Conservation (phyloP, 2,113 vertebrate genomes). For the Oxygymnocypris stewartii region DNA sequence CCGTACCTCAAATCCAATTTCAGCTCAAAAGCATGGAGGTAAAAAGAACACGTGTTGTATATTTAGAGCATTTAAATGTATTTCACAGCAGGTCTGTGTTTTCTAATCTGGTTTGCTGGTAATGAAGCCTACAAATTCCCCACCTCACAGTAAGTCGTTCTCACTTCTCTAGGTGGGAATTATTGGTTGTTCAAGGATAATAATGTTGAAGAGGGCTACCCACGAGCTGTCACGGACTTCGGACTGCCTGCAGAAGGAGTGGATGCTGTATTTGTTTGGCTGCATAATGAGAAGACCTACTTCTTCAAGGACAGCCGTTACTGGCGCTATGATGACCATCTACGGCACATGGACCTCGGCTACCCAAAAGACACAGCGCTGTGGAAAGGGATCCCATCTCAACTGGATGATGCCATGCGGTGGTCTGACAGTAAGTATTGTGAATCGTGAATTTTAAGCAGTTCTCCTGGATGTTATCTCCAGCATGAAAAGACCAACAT, state of each 20-base stretch:
- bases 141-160: neutral
- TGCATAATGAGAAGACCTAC: slow-evolving; percentile 93
- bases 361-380: slow-evolving; percentile 84
- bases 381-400: slow-evolving; percentile 89
- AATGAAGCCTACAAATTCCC: neutral
- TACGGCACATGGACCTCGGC: slow-evolving; percentile 85
- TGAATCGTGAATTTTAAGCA: neutral
- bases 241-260: slow-evolving; percentile 85
- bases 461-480: neutral
- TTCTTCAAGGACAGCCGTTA: slow-evolving; percentile 92
- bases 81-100: slow-evolving; percentile 1
- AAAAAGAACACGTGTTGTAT: neutral
- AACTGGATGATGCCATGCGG: slow-evolving; percentile 88
- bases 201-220: slow-evolving; percentile 91
- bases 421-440: slow-evolving; percentile 91
- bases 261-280: slow-evolving; percentile 90
- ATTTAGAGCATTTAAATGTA: neutral
- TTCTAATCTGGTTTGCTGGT: neutral
- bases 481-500: neutral
- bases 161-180: slow-evolving; percentile 80
- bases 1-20: neutral
- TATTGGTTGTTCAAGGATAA: slow-evolving; percentile 99
- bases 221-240: slow-evolving; percentile 88
- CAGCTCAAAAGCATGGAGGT: neutral
- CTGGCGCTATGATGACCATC: slow-evolving; percentile 90